phyloP scores from a whole-genome alignment of 92 coral and sea anemone genomes.

The Epizoanthus stellaris region DNA sequence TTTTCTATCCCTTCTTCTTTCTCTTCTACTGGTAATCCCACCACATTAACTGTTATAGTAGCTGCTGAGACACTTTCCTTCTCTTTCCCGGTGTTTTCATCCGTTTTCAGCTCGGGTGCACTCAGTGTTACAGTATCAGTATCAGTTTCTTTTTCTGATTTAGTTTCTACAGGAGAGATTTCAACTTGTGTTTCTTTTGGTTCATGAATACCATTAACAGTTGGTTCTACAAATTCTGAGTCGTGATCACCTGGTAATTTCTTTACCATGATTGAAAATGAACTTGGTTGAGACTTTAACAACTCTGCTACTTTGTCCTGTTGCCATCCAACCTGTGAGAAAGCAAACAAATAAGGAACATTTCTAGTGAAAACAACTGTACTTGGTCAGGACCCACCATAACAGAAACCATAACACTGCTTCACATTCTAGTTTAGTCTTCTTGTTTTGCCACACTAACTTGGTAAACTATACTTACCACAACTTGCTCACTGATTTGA shows the following conservation, averaged over 20 bases:
- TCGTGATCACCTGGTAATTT: conserved; percentile 17
- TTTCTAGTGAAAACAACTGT: too few relatives aligned
- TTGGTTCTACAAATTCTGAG: not conserved
- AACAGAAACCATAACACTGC: too few relatives aligned
- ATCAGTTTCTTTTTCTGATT: not conserved
- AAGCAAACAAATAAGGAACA: not conserved
- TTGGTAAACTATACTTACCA: conserved; percentile 13
- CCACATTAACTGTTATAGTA: too few relatives aligned
- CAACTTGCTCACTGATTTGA: conserved; percentile 43
- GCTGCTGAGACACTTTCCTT: too few relatives aligned
- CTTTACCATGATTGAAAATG: conserved; percentile 35
- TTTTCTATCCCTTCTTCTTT: not conserved
- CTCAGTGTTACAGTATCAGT: too few relatives aligned
- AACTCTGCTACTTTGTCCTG: conserved; percentile 37
- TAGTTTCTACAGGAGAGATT: not conserved
- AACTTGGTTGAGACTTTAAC: conserved; percentile 27
- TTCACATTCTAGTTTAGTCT: too few relatives aligned
- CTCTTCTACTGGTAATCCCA: too few relatives aligned
- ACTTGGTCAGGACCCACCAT: too few relatives aligned
- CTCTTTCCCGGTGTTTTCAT: too few relatives aligned
- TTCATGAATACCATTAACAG: conserved; percentile 17
- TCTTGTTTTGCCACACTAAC: too few relatives aligned
- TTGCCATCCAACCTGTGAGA: conserved; percentile 35
- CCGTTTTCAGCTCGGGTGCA: too few relatives aligned
- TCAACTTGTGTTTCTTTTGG: conserved; percentile 11